Percentiles rank a stretch among this genome's conserved stretches.
Evolutionary conservation across 2,888 invertebrate species (phyloP).

Genomic region (Desoria tigrina): DNA sequence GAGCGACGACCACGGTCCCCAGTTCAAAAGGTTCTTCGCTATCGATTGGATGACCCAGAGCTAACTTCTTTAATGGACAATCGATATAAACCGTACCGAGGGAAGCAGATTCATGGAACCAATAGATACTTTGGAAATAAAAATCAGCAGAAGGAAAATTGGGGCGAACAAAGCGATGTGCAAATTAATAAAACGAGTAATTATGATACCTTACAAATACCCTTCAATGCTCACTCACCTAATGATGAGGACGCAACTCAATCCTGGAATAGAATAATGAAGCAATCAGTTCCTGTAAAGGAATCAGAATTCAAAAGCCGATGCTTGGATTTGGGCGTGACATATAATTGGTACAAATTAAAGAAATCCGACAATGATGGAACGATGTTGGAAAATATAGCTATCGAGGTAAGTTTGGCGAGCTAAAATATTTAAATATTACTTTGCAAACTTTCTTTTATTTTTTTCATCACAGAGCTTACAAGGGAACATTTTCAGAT

Average conservation of each 20-base stretch:
- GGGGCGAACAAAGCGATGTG: background rate
- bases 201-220: too few species aligned
- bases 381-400: background rate
- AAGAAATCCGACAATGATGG: slow-evolving; percentile 15
- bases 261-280: too few species aligned
- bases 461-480: too few species aligned
- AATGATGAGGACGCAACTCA: too few species aligned
- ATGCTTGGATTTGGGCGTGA: background rate
- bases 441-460: background rate
- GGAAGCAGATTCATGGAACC: background rate
- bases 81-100: background rate
- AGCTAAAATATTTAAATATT: background rate
- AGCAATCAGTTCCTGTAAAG: slow-evolving; percentile 6
- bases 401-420: slow-evolving; percentile 10
- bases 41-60: slow-evolving; percentile 13
- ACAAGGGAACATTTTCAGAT: too few species aligned
- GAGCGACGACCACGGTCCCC: slow-evolving; percentile 18
- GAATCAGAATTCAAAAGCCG: slow-evolving; percentile 12
- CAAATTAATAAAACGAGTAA: too few species aligned
- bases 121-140: background rate
- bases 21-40: slow-evolving; percentile 16
- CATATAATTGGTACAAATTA: slow-evolving; percentile 16
- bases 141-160: background rate
- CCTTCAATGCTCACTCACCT: too few species aligned
- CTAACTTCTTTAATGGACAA: background rate